A percentile compares a stretch with the other conserved stretches of the same genome.
phyloP scores from a whole-genome alignment of 2,797 vertebrate genomes.

The Tapirus indicus region DNA sequence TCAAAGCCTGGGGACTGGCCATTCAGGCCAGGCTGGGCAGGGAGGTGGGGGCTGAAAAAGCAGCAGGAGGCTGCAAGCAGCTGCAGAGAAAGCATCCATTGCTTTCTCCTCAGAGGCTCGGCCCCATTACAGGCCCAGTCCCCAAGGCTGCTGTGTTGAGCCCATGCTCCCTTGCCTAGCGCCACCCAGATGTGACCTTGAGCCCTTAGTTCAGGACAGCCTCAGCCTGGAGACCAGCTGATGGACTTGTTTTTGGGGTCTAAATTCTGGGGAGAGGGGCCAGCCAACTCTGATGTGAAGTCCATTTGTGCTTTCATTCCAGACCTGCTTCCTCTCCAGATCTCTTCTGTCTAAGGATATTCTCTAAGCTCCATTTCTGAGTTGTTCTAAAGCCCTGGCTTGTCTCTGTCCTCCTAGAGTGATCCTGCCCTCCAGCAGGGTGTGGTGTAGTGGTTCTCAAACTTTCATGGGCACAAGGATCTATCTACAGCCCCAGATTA shows the following conservation, averaged over 20 bases:
- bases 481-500: background rate
- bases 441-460: background rate
- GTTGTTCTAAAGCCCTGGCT: background rate
- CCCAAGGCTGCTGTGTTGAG: background rate
- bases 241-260: background rate
- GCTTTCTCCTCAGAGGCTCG: background rate
- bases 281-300: background rate
- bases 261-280: background rate
- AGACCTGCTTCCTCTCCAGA: background rate
- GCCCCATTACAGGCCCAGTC: too few species aligned
- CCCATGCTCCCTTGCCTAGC: background rate
- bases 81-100: fast-evolving
- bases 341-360: background rate
- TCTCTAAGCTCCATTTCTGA: background rate
- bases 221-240: background rate
- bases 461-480: background rate
- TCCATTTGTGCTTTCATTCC: background rate
- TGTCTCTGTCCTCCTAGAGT: background rate
- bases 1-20: background rate
- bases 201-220: background rate
- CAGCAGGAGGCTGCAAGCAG: background rate
- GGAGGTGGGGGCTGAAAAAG: too few species aligned
- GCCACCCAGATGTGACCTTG: background rate
- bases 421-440: background rate
- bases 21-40: background rate